Percentiles rank a stretch among this genome's conserved stretches.
Conservation (phyloP, 2,888 invertebrate genomes). For the Leptopterna dolabrata region DNA sequence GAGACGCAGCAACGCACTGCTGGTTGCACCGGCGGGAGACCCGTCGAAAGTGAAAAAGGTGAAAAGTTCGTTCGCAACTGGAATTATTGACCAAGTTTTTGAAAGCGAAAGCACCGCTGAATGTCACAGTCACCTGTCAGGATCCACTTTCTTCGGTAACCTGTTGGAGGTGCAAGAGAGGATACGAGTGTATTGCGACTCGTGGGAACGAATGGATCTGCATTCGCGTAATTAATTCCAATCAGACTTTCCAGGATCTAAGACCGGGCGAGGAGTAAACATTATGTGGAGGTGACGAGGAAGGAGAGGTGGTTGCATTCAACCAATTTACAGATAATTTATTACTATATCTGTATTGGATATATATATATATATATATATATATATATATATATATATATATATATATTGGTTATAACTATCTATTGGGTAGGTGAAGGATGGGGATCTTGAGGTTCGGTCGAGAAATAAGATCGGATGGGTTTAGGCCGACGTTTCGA, state of each 20-base stretch:
- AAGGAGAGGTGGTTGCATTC: too few species aligned
- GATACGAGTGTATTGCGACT: not conserved
- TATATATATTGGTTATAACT: too few species aligned
- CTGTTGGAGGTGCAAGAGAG: not conserved
- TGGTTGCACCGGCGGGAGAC: not conserved
- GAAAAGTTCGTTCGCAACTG: conserved; percentile 10
- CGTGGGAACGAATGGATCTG: not conserved
- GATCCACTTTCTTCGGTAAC: conserved; percentile 30
- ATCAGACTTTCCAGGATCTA: not conserved
- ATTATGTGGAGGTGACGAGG: too few species aligned
- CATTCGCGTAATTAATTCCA: not conserved
- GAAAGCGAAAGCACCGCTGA: conserved; percentile 42
- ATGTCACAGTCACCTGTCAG: conserved; percentile 41
- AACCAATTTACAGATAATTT: too few species aligned
- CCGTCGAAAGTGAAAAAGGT: not conserved
- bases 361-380: too few species aligned
- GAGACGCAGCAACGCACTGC: not conserved
- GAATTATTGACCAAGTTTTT: conserved; percentile 40
- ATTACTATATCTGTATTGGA: too few species aligned
- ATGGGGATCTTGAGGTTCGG: too few species aligned
- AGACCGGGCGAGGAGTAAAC: not conserved
- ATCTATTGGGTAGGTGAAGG: too few species aligned
- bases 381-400: too few species aligned
- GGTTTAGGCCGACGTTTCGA: too few species aligned
- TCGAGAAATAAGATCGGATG: too few species aligned